Base-by-base conservation (phyloP, 2,113 vertebrate genomes). In the Gadus chalcogrammus region DNA sequence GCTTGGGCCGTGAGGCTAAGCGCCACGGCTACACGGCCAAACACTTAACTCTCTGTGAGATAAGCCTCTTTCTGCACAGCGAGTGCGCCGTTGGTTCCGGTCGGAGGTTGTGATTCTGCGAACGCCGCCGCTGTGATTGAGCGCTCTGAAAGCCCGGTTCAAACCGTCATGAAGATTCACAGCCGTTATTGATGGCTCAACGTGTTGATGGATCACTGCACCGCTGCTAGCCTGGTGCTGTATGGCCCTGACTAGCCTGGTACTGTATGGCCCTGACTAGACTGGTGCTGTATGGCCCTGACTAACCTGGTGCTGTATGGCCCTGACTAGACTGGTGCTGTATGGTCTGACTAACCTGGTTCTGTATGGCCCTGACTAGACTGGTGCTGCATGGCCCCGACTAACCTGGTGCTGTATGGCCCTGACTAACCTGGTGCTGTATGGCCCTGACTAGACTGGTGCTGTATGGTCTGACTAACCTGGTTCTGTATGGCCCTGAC, bases 11-110 rank as follows among this genome's bases (percentile, higher is more conserved):
- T 70, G 79, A 70, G 71, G 77, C 80, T 77, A 70, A 69, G 68
- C 52, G 48, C 79, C 75, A 59, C 9, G 16, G 18, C 17, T 1
- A 17, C 18, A 61, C 27, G 73, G 75, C 63, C 71, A 48, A 48
- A 48, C 53, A 73, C 76, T 78, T 81, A 78, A 78, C 68, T 48
- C 20, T 24, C 24, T 38, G 42, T 22, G 59, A 77, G 75, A 87
- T 83, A 84, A 88, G 85, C 77, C 84, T 82, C 74, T 82, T 88
- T 85, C 78, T 82, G 82, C 73, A 79, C 27, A 67, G 70, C 63
- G 71, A 64, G 75, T n/a, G 16, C 13, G 53, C 16, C 13, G 24
- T 27, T 62, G 24, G 52, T 52, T 73, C 76, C 80, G 79, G 73
- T n/a, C 72, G 58, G 28, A 72, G 68, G 78, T 24, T 72, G 16